A percentile compares a stretch with the other conserved stretches of the same genome.
Evolutionary conservation across 2,797 vertebrate species (phyloP).

Genomic region (Podargus strigoides): DNA sequence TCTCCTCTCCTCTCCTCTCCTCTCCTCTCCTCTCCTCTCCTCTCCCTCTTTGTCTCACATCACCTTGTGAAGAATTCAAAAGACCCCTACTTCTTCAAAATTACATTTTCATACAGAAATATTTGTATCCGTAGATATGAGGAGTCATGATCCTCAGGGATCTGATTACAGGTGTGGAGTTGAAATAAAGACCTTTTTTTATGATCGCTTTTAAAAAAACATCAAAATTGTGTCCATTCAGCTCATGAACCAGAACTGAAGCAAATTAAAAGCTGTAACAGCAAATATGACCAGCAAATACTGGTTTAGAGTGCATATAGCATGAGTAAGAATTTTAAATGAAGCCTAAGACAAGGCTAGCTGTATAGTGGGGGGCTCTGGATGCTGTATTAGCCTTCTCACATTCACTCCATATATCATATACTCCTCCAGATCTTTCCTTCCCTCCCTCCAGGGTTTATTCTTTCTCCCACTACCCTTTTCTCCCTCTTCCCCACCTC

Average conservation of each 20-base stretch:
- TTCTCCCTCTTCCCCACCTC: background rate
- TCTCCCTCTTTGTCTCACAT: background rate
- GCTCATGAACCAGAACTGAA: background rate
- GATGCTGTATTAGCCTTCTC: background rate
- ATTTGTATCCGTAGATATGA: background rate
- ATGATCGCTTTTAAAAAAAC: background rate
- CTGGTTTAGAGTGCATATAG: background rate
- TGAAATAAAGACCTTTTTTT: background rate
- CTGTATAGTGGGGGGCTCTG: background rate
- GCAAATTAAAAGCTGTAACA: background rate
- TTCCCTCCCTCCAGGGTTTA: background rate
- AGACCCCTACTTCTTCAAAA: background rate
- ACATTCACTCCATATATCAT: background rate
- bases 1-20: background rate
- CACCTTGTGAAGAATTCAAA: background rate
- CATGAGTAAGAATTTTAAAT: background rate
- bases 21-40: background rate
- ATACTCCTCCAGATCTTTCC: conserved; percentile 18
- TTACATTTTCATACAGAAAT: background rate
- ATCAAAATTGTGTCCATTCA: background rate
- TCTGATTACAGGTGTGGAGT: background rate
- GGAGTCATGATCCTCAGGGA: background rate
- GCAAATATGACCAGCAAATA: background rate
- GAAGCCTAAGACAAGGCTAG: background rate
- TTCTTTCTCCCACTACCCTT: background rate